Percentiles rank a stretch among this genome's conserved stretches.
phyloP scores from a whole-genome alignment of 2,113 vertebrate species.

The Fukomys damarensis region DNA sequence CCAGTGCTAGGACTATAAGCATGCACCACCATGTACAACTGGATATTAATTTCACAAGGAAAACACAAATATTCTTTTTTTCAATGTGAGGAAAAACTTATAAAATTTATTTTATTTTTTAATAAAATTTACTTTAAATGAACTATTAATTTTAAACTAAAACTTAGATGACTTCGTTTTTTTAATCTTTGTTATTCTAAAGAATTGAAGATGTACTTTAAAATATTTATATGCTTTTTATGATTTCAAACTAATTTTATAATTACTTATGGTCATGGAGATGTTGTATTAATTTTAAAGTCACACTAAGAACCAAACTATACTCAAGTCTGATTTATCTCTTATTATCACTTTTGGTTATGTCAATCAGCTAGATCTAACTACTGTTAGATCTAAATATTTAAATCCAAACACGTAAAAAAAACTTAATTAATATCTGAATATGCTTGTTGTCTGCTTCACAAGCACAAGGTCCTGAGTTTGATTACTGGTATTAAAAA shows the following conservation, averaged over 20 bases:
- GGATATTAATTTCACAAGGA: neutral
- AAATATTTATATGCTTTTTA: neutral
- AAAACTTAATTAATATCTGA: neutral
- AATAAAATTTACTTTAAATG: neutral
- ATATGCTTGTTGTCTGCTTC: no score
- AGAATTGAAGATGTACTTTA: neutral
- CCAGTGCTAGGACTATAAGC: no score
- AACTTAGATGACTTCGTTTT: no score
- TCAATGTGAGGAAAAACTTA: neutral
- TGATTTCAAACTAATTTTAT: conserved; percentile 41
- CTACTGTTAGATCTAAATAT: neutral
- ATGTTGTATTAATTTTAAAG: conserved; percentile 2
- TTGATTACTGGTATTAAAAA: no score
- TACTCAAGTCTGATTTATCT: neutral
- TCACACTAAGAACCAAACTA: neutral
- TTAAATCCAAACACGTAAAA: neutral
- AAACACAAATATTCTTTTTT: neutral
- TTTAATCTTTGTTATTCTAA: neutral
- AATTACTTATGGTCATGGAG: neutral
- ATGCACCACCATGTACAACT: no score
- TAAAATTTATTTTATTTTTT: neutral
- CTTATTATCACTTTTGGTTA: neutral
- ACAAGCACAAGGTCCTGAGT: no score
- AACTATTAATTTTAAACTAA: neutral
- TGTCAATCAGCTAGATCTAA: neutral